Evolutionary conservation across 2,888 invertebrate genomes (phyloP), one percentile per base, ranked within the genome.

Genomic region (Mythimna lalbum): DNA sequence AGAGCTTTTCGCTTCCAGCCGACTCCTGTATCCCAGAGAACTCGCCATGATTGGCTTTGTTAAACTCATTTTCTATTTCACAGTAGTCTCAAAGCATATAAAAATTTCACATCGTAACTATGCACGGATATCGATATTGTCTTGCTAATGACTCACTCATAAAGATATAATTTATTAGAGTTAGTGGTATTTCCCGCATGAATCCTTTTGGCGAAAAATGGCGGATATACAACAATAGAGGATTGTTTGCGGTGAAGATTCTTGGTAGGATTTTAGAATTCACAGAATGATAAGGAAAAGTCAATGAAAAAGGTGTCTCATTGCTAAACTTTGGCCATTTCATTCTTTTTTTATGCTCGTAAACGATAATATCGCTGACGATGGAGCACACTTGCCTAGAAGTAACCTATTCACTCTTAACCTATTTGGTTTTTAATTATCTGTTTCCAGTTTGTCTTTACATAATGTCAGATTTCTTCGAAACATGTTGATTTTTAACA

Each of bases 181-280:
- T 21, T 33, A 9, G 7, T 23, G 70, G 68, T 69, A 47, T 68
- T 68, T 55, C 43, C 21, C 70, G 4, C 53, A 33, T 21, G 53
- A 53, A 68, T 43, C 4, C 17, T 33, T 68, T 33, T 33, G 33
- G 12, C 12, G 4, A 33, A 33, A 21, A n/a, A 0, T 7, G 23
- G 39, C 27, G 19, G 31, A 52, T 21, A 31, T 9, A 19, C 36
- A 2, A 68, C 43, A 47, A 69, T 53, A 2, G 19, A 33, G n/a
- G 0, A 19, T 39, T 23, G 43, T 0, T 53, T 43, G 52, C 14
- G 23, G 69, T 53, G 21, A 53, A 69, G 9, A 5, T 6, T 23
- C 53, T 33, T 19, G 12, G 17, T 43, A 17, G 43, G 17, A 43
- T 43, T 43, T 33, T 53, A 7, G 23, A 53, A 69, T 68, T 27